phyloP scores from a whole-genome alignment of 2,113 vertebrate species.

The Triplophysa dalaica region DNA sequence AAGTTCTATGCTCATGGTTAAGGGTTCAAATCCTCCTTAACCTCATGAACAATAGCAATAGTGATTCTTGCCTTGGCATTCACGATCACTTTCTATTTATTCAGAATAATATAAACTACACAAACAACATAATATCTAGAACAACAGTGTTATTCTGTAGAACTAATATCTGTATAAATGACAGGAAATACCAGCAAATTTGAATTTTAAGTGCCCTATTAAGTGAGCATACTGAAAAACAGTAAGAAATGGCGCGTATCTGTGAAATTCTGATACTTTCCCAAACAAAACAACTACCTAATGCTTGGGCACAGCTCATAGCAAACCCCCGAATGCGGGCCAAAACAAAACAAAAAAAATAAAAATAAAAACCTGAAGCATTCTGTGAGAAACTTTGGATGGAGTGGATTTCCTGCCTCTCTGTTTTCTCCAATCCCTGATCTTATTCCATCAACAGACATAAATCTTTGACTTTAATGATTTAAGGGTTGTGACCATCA shows the following conservation, averaged over 20 bases:
- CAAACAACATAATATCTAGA: no score
- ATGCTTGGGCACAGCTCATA: neutral
- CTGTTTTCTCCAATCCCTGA: neutral
- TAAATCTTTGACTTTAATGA: constrained; percentile 10
- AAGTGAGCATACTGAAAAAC: neutral
- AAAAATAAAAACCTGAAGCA: neutral
- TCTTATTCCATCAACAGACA: neutral
- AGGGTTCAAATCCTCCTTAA: neutral
- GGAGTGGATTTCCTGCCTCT: constrained; percentile 26
- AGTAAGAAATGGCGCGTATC: neutral
- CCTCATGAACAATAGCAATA: neutral
- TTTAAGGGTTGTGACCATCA: neutral
- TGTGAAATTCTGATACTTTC: constrained; percentile 8
- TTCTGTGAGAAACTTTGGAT: neutral
- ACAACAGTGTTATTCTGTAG: neutral
- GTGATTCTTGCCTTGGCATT: neutral
- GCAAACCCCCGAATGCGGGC: neutral
- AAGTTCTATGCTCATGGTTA: no score
- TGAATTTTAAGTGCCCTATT: constrained; percentile 16
- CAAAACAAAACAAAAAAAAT: neutral
- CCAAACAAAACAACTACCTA: constrained; percentile 6
- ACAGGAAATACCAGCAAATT: constrained; percentile 33
- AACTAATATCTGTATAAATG: neutral
- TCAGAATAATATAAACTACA: no score
- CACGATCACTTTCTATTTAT: no score